Conservation (phyloP, 2,113 vertebrate species). For the Eupsittula cactorum region DNA sequence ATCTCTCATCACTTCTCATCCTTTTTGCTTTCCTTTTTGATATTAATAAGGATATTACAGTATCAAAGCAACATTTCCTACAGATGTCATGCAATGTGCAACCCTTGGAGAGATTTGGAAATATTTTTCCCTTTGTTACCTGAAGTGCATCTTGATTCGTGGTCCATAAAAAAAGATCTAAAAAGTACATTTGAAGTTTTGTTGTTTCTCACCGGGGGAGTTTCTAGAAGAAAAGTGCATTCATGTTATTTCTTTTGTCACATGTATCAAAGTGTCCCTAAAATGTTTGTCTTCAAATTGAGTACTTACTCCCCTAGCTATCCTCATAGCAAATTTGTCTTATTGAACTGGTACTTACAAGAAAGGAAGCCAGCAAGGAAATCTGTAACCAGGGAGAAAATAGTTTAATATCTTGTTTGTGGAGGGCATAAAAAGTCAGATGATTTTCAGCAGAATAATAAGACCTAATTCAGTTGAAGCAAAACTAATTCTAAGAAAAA, state of each 20-base stretch:
- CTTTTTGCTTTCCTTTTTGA: neutral
- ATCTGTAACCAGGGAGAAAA: neutral
- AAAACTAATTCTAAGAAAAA: slow-evolving; percentile 41
- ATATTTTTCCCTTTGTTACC: neutral
- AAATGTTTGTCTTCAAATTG: neutral
- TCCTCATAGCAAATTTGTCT: neutral
- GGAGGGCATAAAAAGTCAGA: neutral
- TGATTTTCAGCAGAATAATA: slow-evolving; percentile 19
- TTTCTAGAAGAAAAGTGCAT: neutral
- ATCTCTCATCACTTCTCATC: neutral
- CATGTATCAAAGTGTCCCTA: neutral
- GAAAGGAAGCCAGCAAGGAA: slow-evolving; percentile 12
- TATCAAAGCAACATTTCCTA: neutral
- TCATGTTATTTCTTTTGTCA: neutral
- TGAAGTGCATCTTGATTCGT: neutral
- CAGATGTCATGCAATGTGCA: neutral
- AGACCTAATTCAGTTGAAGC: slow-evolving; percentile 16
- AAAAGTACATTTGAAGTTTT: neutral
- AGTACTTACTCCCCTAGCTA: neutral
- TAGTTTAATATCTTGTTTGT: neutral
- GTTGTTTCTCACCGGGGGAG: neutral
- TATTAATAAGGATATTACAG: neutral
- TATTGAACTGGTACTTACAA: neutral
- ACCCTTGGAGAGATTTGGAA: neutral
- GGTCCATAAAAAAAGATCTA: neutral